Evolutionary conservation across 2,113 vertebrate species (phyloP), one percentile per base, ranked within the genome.

Genomic region (Plectropomus leopardus): DNA sequence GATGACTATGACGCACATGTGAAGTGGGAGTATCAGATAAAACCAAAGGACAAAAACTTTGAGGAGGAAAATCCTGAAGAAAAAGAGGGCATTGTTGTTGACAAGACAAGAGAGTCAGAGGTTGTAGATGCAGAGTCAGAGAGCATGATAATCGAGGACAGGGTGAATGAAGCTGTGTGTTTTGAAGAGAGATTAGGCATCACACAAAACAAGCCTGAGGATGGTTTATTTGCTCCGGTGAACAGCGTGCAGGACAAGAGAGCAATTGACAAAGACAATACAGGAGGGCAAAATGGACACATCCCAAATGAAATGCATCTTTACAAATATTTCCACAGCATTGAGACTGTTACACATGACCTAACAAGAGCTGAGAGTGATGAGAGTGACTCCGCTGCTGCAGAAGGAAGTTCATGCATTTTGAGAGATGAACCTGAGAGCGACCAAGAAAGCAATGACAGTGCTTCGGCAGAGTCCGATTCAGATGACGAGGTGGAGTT

Each of bases 401-500:
- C 45, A 28, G 75, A 83, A 14, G 53, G 23, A 60, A 51, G 36
- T 17, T 44, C 8, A 5, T 36, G 28, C 53, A 1, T 36, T 51
- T 78, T 57, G 15, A 2, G 32, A 1, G 74, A 65, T 9, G 77
- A 88, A 64, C 60, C 69, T 3, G 84, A 83, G 54, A 58, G 32
- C 19, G 83, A 88, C 42, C 67, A 42, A 57, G 30, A 9, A 0
- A 63, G 74, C n/a, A 48, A 63, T 10, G 72, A 79, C 23, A 84
- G 82, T 7, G 36, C 55, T 2, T 93, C 92, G 0, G 84, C 88
- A 5, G 94, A 93, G 55, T 94, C 93, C 0, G 82, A 89, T 71
- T 93, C 88, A 0, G 94, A 93, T 15, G 93, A 95, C 7, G 94
- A 95, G 82, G 92, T 95, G 88, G 93, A 94, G 64, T 40, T 94